Base-by-base conservation (phyloP, 2,113 vertebrate species). In the Alethe diademata region DNA sequence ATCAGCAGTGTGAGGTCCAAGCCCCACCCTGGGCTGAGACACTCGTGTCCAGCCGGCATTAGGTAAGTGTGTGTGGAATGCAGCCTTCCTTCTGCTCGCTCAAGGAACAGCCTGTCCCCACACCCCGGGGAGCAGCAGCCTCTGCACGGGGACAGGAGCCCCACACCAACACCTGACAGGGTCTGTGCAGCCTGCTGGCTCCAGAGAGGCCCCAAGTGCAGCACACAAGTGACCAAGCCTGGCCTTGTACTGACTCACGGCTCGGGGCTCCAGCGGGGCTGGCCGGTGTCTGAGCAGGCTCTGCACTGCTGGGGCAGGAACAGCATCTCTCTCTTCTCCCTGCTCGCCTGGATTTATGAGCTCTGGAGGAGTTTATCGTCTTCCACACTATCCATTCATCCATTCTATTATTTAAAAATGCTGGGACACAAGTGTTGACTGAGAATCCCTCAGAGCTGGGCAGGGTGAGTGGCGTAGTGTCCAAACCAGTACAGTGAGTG, bases 11-110 rank as follows among this genome's bases (percentile, higher is more conserved):
- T 26, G 2, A 14, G 94, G 71, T 35, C 91, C 89, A 70, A 72
- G 51, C 90, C 72, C 88, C 94, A 91, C 90, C 95, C 96, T 67
- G 89, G 31, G 78, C 81, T 54, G 78, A 94, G 20, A 42, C 90
- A 70, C 69, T 70, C 3, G 3, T 67, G 75, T 89, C 95, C 93
- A 86, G 90, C 76, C 26, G 19, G 36, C 71, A 87, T 96, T 61
- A 95, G 84, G 88, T 94, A 85, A 96, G 88, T 0, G 25, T 23
- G 4, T 8, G 80, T 94, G 89, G 94, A 96, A 96, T 94, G 96
- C 17, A 4, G 76, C 76, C 79, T n/a, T 43, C 35, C 80, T 38
- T 6, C 84, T 84, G 65, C 90, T 58, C 31, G 0, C 70, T 36
- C 42, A 4, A 22, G 90, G 70, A 66, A 15, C 66, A 19, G 80